phyloP scores from a whole-genome alignment of 2,888 invertebrate genomes.

The Sphinx pinastri region DNA sequence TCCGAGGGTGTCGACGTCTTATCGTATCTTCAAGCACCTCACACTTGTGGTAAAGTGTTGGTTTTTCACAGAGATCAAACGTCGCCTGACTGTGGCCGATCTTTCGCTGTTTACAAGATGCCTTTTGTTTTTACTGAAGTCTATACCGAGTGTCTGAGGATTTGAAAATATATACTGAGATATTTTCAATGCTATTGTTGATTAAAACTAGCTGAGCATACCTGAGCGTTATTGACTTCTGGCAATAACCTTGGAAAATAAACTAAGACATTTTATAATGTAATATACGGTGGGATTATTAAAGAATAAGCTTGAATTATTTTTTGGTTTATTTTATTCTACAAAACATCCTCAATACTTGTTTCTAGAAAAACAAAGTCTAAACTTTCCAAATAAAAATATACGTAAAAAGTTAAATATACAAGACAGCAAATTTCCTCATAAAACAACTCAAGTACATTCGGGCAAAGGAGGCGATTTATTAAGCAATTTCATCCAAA shows the following conservation, averaged over 20 bases:
- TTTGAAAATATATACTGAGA: neutral
- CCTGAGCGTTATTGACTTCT: neutral
- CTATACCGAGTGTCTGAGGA: neutral
- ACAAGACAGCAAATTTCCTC: neutral
- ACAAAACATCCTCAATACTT: neutral
- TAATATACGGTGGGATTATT: neutral
- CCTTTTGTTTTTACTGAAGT: constrained; percentile 2
- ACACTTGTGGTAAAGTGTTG: constrained; percentile 35
- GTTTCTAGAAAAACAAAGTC: neutral
- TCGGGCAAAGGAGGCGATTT: constrained; percentile 4
- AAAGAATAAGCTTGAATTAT: neutral
- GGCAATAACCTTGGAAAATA: neutral
- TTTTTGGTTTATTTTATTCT: neutral
- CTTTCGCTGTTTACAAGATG: constrained; percentile 15
- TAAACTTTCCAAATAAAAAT: neutral
- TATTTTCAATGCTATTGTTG: neutral
- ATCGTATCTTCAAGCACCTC: constrained; percentile 36
- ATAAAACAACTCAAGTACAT: constrained; percentile 9
- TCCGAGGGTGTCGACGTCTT: neutral
- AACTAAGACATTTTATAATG: neutral
- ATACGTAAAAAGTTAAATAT: neutral
- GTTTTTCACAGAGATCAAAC: constrained; percentile 42
- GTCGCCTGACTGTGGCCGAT: constrained; percentile 30
- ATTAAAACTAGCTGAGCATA: neutral
- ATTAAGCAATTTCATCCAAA: constrained; percentile 16